Evolutionary conservation across 2,888 invertebrate species (phyloP).

Genomic region (Amphiduros pacificus): DNA sequence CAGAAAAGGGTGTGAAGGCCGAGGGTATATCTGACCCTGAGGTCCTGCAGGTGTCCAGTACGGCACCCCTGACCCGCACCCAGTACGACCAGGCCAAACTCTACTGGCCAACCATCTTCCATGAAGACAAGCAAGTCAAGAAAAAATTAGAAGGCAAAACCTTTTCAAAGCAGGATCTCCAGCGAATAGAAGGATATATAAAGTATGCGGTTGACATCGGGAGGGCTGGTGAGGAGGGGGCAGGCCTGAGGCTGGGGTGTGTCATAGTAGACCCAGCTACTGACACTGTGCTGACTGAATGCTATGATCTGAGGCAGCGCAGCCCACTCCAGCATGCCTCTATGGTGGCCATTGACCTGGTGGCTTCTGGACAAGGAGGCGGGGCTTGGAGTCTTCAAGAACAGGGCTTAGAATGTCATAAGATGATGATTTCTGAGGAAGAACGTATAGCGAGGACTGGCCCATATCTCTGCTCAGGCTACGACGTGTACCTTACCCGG

Average conservation of each 20-base stretch:
- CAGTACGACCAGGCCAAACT: constrained; percentile 44
- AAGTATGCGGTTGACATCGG: too few relatives aligned
- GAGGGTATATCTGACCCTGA: too few relatives aligned
- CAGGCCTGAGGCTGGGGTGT: too few relatives aligned
- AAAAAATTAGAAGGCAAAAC: neutral
- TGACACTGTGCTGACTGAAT: constrained; percentile 71
- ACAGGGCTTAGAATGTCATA: neutral
- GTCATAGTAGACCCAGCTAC: constrained; percentile 77
- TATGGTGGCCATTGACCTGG: constrained; percentile 83
- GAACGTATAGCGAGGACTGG: too few relatives aligned
- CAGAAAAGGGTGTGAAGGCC: too few relatives aligned
- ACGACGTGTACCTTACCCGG: constrained; percentile 76
- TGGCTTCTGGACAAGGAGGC: constrained; percentile 81
- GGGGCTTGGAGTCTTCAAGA: constrained; percentile 12
- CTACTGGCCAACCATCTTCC: constrained; percentile 56
- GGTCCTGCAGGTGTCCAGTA: constrained; percentile 40
- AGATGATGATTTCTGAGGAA: too few relatives aligned
- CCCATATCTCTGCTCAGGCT: constrained; percentile 68
- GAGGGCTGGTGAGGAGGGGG: too few relatives aligned
- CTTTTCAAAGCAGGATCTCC: neutral
- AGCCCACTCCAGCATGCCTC: constrained; percentile 81
- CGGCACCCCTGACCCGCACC: constrained; percentile 42
- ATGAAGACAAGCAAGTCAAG: constrained; percentile 55
- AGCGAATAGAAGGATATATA: too few relatives aligned
- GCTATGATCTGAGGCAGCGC: constrained; percentile 59